Percentiles rank a stretch among this genome's conserved stretches.
Evolutionary conservation across 2,888 invertebrate species (phyloP).

Genomic region (Hydriomena furcata): DNA sequence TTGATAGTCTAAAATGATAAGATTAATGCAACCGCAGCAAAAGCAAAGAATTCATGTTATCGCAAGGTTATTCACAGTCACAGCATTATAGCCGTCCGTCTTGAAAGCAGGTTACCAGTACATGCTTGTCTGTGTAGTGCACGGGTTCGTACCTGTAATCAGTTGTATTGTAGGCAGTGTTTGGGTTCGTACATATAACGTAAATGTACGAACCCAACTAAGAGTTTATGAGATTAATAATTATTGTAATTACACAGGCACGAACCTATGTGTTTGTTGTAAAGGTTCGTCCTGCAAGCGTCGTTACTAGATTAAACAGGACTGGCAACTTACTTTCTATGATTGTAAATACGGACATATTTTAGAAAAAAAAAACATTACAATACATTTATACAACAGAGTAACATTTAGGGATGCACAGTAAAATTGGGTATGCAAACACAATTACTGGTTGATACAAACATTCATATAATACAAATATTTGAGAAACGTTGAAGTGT

Average conservation of each 20-base stretch:
- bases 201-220: too few relatives aligned
- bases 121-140: too few relatives aligned
- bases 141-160: too few relatives aligned
- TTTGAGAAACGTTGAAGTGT: not conserved
- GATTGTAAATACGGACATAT: not conserved
- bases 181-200: too few relatives aligned
- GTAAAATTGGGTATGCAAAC: not conserved
- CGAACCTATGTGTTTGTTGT: too few relatives aligned
- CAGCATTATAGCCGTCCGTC: not conserved
- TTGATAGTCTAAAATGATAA: slow-evolving; percentile 29
- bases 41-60: slow-evolving; percentile 31
- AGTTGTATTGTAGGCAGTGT: too few relatives aligned
- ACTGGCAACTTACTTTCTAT: not conserved
- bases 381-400: not conserved
- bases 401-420: not conserved
- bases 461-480: not conserved
- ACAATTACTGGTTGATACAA: not conserved
- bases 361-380: not conserved
- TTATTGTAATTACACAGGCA: too few relatives aligned
- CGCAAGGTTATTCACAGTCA: slow-evolving; percentile 34
- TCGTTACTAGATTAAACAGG: not conserved
- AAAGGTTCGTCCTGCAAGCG: too few relatives aligned
- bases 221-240: too few relatives aligned
- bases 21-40: slow-evolving; percentile 35
- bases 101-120: slow-evolving; percentile 4